Evolutionary conservation across 2,113 vertebrate genomes (phyloP).

Genomic region (Pogonocichla stellata): DNA sequence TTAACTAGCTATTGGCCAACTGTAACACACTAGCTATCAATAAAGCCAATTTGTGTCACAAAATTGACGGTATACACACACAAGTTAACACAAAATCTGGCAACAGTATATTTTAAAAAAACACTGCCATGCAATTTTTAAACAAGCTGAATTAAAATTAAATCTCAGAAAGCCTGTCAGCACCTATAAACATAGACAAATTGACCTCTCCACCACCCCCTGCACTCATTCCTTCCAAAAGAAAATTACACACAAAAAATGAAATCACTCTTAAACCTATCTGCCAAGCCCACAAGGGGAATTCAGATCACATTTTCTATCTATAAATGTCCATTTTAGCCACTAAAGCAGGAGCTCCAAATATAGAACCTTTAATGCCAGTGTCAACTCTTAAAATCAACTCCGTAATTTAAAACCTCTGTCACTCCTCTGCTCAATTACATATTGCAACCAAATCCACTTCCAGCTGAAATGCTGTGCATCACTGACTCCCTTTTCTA

Average conservation of each 20-base stretch:
- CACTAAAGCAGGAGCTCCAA: slow-evolving; percentile 19
- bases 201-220: slow-evolving; percentile 23
- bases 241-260: slow-evolving; percentile 24
- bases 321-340: background rate
- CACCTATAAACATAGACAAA: slow-evolving; percentile 37
- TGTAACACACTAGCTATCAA: background rate
- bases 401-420: slow-evolving; percentile 21
- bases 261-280: background rate
- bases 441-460: background rate
- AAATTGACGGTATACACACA: background rate
- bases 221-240: slow-evolving; percentile 24
- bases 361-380: slow-evolving; percentile 12
- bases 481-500: background rate
- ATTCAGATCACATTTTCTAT: slow-evolving; percentile 45
- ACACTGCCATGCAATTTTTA: background rate
- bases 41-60: background rate
- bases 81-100: background rate
- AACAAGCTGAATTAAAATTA: slow-evolving; percentile 23
- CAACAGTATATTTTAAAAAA: background rate
- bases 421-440: background rate
- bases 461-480: background rate
- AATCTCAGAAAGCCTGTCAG: slow-evolving; percentile 18
- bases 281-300: slow-evolving; percentile 44
- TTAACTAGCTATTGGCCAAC: background rate
- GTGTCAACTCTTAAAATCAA: slow-evolving; percentile 4